Percentiles rank a stretch among this genome's conserved stretches.
Evolutionary conservation across 2,888 invertebrate genomes (phyloP).

Genomic region (Cosmorhoe ocellata): DNA sequence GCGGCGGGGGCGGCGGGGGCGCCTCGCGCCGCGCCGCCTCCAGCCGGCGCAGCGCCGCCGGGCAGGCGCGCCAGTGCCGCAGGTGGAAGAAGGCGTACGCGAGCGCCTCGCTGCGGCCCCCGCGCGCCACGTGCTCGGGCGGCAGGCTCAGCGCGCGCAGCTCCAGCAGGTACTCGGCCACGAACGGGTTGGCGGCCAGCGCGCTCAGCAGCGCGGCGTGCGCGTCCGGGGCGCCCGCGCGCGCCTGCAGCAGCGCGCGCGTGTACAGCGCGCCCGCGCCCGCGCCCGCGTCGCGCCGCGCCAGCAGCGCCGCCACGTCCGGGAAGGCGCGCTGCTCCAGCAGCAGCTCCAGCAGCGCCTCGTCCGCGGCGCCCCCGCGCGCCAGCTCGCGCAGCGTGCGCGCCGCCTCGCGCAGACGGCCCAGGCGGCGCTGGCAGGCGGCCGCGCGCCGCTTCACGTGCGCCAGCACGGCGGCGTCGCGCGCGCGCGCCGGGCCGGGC

Average conservation of each 20-base stretch:
- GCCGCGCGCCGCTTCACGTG: constrained; percentile 96
- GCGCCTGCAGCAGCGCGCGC: constrained; percentile 88
- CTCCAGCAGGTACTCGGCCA: constrained; percentile 97
- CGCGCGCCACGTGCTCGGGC: constrained; percentile 97
- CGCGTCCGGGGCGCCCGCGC: constrained; percentile 90
- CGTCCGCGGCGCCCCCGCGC: constrained; percentile 94
- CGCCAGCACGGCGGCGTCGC: constrained; percentile 96
- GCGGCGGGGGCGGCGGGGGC: constrained; percentile 85
- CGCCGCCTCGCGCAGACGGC: constrained; percentile 96
- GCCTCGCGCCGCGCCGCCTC: constrained; percentile 94
- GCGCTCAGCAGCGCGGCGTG: constrained; percentile 88
- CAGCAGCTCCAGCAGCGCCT: constrained; percentile 97
- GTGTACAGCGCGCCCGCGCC: constrained; percentile 92
- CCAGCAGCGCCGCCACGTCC: constrained; percentile 84
- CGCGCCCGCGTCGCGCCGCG: constrained; percentile 94
- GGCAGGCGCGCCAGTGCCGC: constrained; percentile 92
- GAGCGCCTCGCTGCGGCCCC: constrained; percentile 98
- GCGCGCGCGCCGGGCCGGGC: constrained; percentile 91
- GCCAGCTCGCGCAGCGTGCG: constrained; percentile 98
- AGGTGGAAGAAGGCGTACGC: constrained; percentile 98
- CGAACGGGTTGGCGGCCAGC: constrained; percentile 98
- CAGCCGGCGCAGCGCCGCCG: constrained; percentile 94
- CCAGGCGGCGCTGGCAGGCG: constrained; percentile 98
- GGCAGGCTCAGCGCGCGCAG: constrained; percentile 97
- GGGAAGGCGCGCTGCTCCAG: constrained; percentile 98